Evolutionary conservation across 2,113 vertebrate genomes (phyloP).

Genomic region (Pomatorhinus ruficollis): DNA sequence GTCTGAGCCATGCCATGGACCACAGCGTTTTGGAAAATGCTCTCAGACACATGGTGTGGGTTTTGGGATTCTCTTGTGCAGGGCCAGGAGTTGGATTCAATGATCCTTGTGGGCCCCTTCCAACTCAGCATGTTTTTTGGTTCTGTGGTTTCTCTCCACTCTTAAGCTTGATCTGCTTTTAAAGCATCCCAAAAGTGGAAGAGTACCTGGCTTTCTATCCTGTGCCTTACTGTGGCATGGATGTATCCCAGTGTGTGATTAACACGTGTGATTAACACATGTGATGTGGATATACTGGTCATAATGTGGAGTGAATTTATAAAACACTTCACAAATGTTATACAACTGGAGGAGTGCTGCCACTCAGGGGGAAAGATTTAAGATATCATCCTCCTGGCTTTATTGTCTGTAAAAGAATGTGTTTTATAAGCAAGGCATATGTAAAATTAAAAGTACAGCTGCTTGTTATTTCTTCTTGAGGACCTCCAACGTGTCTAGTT

Average conservation of each 20-base stretch:
- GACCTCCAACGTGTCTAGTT: background rate
- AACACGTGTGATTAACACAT: background rate
- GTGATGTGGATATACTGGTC: background rate
- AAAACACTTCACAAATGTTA: background rate
- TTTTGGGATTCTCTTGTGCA: background rate
- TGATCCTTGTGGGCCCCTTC: background rate
- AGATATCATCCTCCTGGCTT: background rate
- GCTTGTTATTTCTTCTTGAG: background rate
- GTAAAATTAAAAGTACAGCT: background rate
- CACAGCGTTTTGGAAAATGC: background rate
- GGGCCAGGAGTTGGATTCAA: no score
- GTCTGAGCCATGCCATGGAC: background rate
- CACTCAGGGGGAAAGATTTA: background rate
- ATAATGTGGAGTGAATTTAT: background rate
- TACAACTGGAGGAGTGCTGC: background rate
- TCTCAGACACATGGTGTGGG: background rate
- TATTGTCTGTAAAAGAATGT: background rate
- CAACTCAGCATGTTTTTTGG: background rate
- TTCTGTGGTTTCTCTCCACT: background rate
- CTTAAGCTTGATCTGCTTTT: background rate
- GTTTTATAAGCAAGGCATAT: background rate
- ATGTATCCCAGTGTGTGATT: background rate
- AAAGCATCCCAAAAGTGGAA: background rate
- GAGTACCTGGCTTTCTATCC: background rate
- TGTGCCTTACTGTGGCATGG: background rate